phyloP scores from a whole-genome alignment of 2,797 vertebrate genomes.

The Muscicapa comitata region DNA sequence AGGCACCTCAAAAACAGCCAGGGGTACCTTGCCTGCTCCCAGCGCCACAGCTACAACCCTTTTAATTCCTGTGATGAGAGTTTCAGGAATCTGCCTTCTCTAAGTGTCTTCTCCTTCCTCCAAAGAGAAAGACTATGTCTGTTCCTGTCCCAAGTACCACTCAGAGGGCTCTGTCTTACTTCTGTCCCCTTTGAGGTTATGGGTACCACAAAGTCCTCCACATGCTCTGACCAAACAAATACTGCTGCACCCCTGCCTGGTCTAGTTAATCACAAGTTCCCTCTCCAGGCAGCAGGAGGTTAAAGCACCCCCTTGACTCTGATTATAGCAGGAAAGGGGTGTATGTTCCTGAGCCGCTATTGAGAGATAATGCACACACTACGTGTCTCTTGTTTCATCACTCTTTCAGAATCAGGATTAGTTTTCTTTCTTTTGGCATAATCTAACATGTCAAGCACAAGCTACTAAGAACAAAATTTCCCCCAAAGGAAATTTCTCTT shows the following conservation, averaged over 20 bases:
- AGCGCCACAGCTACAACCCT: background rate
- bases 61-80: background rate
- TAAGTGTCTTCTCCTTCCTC: background rate
- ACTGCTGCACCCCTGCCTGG: background rate
- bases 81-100: background rate
- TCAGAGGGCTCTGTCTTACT: background rate
- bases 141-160: background rate
- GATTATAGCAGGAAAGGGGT: background rate
- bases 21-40: background rate
- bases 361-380: background rate
- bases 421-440: constrained; percentile 4
- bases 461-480: background rate
- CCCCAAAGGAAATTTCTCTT: background rate
- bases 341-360: background rate
- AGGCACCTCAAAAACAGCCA: background rate
- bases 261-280: constrained; percentile 49
- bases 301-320: constrained; percentile 40
- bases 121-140: background rate
- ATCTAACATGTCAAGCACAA: constrained; percentile 14
- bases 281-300: constrained; percentile 56
- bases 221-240: fast-evolving
- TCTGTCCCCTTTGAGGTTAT: background rate
- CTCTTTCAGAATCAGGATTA: background rate
- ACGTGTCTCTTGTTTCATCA: background rate
- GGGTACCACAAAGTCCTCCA: background rate